Evolutionary conservation across 2,888 invertebrate genomes (phyloP).

Genomic region (Mamestra brassicae): DNA sequence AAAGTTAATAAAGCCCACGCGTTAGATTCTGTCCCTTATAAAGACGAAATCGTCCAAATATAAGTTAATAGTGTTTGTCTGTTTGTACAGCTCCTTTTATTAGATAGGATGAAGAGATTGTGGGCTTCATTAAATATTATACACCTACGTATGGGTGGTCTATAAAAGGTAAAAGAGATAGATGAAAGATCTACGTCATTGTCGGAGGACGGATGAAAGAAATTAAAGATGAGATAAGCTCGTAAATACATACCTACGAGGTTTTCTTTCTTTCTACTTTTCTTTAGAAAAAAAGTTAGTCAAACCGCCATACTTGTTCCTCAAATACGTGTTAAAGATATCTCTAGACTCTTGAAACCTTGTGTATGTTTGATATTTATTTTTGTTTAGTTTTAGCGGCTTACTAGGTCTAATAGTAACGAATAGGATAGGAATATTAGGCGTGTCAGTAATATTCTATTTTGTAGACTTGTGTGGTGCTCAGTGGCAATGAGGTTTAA

Average conservation of each 20-base stretch:
- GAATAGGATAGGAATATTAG: not conserved
- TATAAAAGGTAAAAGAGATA: not conserved
- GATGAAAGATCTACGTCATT: constrained; percentile 1
- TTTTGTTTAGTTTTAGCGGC: no score
- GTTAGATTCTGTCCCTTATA: constrained; percentile 31
- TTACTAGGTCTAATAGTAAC: no score
- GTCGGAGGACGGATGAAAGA: not conserved
- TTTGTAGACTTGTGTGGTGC: not conserved
- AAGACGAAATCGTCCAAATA: constrained; percentile 62
- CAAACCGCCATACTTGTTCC: no score
- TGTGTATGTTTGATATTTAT: no score
- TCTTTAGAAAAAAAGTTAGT: no score
- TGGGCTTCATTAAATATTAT: constrained; percentile 41
- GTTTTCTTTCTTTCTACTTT: no score
- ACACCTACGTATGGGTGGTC: not conserved
- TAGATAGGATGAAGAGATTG: constrained; percentile 58
- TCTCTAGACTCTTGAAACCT: no score
- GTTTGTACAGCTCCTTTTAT: constrained; percentile 64
- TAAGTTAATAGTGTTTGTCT: constrained; percentile 64
- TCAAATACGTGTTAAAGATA: no score
- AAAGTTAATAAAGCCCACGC: constrained; percentile 57
- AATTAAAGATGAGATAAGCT: not conserved
- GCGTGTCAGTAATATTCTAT: not conserved
- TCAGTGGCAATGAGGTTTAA: not conserved
- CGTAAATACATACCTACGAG: no score